These are phyloP conservation scores for Chlorodrepanis virens DNA, from an alignment of 2,113 vertebrate genomes.

Conservation along the genomic window DNA sequence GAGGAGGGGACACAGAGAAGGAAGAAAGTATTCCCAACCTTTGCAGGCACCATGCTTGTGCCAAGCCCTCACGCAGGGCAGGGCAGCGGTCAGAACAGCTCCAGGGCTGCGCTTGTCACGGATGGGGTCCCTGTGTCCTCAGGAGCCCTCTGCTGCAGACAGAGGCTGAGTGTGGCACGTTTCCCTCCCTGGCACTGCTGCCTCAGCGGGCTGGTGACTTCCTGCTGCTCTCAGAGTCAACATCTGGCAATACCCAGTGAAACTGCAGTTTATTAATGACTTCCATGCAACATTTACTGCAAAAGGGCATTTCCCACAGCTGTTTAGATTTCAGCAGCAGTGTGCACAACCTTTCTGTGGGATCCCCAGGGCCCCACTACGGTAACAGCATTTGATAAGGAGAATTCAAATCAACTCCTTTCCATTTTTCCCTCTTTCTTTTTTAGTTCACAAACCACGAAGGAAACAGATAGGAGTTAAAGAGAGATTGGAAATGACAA, in stretches of 20 bases:
- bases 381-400: slow-evolving; percentile 28
- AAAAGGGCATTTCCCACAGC: slow-evolving; percentile 63
- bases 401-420: slow-evolving; percentile 59
- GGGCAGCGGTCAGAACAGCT: not conserved
- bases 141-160: not conserved
- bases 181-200: not conserved
- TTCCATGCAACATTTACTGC: slow-evolving; percentile 30
- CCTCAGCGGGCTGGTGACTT: not conserved
- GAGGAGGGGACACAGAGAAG: not conserved
- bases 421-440: not conserved
- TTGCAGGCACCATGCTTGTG: rapidly evolving
- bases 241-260: slow-evolving; percentile 26
- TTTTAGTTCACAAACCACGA: slow-evolving; percentile 40
- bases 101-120: rapidly evolving
- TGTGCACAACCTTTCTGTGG: slow-evolving; percentile 32
- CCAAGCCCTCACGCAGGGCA: rapidly evolving
- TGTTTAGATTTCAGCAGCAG: slow-evolving; percentile 50
- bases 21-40: not conserved
- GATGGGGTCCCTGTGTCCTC: rapidly evolving
- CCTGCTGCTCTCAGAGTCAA: not conserved
- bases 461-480: slow-evolving; percentile 63
- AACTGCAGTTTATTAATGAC: slow-evolving; percentile 21
- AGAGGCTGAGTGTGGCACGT: rapidly evolving
- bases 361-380: slow-evolving; percentile 39
- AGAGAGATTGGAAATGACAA: slow-evolving; percentile 59